A percentile compares a stretch with the other conserved stretches of the same genome.
Evolutionary conservation across 1,140 invertebrate genomes (phyloP).

Genomic region (Philaenus spumarius): DNA sequence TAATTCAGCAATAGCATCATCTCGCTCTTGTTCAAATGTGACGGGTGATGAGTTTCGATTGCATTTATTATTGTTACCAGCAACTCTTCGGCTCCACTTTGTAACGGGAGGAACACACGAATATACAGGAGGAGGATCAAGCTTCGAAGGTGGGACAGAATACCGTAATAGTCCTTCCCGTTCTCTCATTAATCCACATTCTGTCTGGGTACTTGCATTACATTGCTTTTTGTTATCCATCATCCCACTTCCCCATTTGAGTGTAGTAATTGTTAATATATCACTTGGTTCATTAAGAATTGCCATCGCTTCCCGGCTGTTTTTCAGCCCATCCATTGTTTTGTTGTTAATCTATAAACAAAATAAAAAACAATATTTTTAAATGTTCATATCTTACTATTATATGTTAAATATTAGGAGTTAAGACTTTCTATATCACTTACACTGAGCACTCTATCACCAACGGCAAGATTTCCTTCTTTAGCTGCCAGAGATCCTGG

Average conservation of each 20-base stretch:
- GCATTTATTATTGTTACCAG: slow-evolving; percentile 35
- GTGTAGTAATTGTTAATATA: slow-evolving; percentile 68
- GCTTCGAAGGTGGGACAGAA: background rate
- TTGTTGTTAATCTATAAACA: slow-evolving; percentile 73
- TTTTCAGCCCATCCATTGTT: slow-evolving; percentile 70
- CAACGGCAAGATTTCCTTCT: slow-evolving; percentile 83
- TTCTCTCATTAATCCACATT: background rate
- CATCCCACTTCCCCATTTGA: slow-evolving; percentile 38
- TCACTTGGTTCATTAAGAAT: slow-evolving; percentile 66
- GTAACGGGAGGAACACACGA: background rate
- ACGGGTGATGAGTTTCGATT: slow-evolving; percentile 47
- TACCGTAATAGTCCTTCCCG: background rate
- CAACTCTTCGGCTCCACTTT: slow-evolving; percentile 11
- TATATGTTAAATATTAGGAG: too few relatives aligned
- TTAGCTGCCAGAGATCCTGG: slow-evolving; percentile 81
- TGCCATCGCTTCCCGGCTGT: slow-evolving; percentile 66
- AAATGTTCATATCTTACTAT: too few relatives aligned
- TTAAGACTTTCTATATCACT: too few relatives aligned
- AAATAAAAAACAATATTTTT: too few relatives aligned
- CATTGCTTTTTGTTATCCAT: slow-evolving; percentile 4
- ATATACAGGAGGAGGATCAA: background rate
- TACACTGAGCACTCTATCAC: slow-evolving; percentile 87
- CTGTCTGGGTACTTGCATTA: slow-evolving; percentile 29
- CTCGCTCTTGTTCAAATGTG: slow-evolving; percentile 33
- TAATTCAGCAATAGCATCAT: slow-evolving; percentile 72